Percentiles rank a stretch among this genome's conserved stretches.
Evolutionary conservation across 2,888 invertebrate species (phyloP).

Genomic region (Heliconius cydno): DNA sequence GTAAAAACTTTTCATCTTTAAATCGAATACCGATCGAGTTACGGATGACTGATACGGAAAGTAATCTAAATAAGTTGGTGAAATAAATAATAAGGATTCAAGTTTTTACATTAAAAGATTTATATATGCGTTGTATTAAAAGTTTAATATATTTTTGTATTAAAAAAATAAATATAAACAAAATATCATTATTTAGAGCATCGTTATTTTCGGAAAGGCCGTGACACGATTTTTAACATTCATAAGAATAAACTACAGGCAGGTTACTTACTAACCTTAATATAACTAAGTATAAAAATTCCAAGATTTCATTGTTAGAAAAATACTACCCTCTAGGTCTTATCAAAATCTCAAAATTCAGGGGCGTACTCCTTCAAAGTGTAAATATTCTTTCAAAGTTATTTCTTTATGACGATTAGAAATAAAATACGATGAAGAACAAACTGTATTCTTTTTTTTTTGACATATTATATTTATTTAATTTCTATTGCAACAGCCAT

Average conservation of each 20-base stretch:
- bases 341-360: too few relatives aligned
- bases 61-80: neutral
- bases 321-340: neutral
- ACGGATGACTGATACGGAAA: constrained; percentile 1
- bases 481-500: neutral
- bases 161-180: neutral
- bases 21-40: constrained; percentile 27
- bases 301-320: neutral
- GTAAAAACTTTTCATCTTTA: constrained; percentile 35
- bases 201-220: neutral
- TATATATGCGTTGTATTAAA: neutral
- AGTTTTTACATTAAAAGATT: neutral
- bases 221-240: neutral
- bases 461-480: too few relatives aligned
- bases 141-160: neutral
- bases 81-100: neutral
- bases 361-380: too few relatives aligned
- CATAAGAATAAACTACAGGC: neutral
- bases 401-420: too few relatives aligned
- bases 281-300: neutral
- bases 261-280: neutral
- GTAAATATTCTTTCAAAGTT: too few relatives aligned
- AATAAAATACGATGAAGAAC: too few relatives aligned
- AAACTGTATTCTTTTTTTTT: too few relatives aligned
- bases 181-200: neutral